These are phyloP conservation scores for Osmerus eperlanus DNA, from an alignment of 2,113 vertebrate species.

Conservation along the genomic window DNA sequence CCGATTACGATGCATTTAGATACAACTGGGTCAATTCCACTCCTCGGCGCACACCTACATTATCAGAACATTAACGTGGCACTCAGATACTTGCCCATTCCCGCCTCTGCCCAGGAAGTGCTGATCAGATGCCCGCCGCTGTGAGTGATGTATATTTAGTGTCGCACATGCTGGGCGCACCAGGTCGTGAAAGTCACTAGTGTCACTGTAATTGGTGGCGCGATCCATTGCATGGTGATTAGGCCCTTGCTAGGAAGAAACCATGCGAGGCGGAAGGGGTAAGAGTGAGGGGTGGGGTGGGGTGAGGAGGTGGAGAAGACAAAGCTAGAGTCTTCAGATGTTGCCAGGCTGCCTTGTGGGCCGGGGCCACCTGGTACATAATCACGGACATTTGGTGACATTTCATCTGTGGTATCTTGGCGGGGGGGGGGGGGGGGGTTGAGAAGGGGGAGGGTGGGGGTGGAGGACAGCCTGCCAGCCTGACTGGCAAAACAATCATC, in stretches of 20 bases:
- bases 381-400: conserved; percentile 28
- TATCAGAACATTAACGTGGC: background rate
- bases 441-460: too few relatives aligned
- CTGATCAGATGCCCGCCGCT: conserved; percentile 21
- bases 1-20: too few relatives aligned
- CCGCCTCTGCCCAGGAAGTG: conserved; percentile 14
- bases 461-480: too few relatives aligned
- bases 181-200: conserved; percentile 41
- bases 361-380: conserved; percentile 19
- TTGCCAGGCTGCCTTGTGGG: conserved; percentile 20
- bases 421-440: background rate
- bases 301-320: background rate
- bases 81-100: background rate
- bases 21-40: too few relatives aligned
- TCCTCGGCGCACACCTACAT: too few relatives aligned
- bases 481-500: too few relatives aligned
- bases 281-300: too few relatives aligned
- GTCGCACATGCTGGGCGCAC: conserved; percentile 35
- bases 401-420: conserved; percentile 2
- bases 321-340: conserved; percentile 1
- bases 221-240: conserved; percentile 28
- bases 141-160: conserved; percentile 46
- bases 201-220: conserved; percentile 44
- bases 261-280: too few relatives aligned
- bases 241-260: conserved; percentile 5